Evolutionary conservation across 2,888 invertebrate species (phyloP).

Genomic region (Criorhina ranunculi): DNA sequence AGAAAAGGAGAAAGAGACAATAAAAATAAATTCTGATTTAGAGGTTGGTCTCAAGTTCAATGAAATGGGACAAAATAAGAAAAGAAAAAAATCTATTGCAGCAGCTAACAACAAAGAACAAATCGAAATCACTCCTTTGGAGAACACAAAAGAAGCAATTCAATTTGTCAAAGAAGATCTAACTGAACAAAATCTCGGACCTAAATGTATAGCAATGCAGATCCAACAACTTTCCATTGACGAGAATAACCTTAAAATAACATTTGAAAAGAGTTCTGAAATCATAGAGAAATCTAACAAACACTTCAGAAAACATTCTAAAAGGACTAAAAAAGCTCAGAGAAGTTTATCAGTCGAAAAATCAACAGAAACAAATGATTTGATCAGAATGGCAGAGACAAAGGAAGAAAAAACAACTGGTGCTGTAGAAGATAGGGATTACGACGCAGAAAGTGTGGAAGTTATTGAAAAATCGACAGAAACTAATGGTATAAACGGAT

Average conservation of each 20-base stretch:
- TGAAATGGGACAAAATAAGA: neutral
- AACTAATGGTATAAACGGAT: too few species aligned
- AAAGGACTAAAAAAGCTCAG: neutral
- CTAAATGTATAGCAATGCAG: slow-evolving; percentile 18
- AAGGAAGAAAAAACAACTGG: neutral
- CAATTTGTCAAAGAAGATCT: neutral
- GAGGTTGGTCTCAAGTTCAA: neutral
- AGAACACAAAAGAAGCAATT: neutral
- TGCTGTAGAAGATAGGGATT: too few species aligned
- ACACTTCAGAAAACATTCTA: slow-evolving; percentile 9
- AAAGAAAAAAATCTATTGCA: neutral
- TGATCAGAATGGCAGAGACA: neutral
- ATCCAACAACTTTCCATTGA: slow-evolving; percentile 31
- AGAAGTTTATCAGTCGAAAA: neutral
- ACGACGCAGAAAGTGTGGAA: too few species aligned
- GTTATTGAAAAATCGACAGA: too few species aligned
- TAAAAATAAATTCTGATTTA: neutral
- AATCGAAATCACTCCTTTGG: too few species aligned
- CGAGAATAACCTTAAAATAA: slow-evolving; percentile 21
- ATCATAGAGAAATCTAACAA: slow-evolving; percentile 3
- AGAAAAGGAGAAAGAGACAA: neutral
- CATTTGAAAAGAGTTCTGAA: neutral
- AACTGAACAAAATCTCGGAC: too few species aligned
- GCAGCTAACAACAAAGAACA: neutral
- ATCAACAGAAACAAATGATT: slow-evolving; percentile 1